Evolutionary conservation across 2,797 vertebrate genomes (phyloP).

Genomic region (Ispidina lecontei): DNA sequence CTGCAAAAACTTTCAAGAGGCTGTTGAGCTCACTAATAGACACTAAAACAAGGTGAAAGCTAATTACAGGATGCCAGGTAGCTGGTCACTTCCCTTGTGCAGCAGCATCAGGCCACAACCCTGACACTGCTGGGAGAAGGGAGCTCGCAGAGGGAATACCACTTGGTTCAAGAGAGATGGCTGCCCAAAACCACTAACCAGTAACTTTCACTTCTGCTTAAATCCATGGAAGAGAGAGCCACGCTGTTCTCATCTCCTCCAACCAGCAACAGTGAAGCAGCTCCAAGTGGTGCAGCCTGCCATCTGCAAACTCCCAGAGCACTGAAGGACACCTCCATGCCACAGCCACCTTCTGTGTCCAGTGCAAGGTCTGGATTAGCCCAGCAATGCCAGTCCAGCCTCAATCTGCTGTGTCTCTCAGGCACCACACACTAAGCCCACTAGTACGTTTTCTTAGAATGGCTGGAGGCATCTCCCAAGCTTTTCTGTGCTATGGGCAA

Average conservation of each 20-base stretch:
- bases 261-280: not conserved
- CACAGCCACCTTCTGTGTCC: not conserved
- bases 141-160: not conserved
- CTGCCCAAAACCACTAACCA: conserved; percentile 49
- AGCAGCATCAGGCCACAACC: not conserved
- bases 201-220: not conserved
- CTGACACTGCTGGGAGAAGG: not conserved
- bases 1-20: conserved; percentile 2
- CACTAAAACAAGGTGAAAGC: conserved; percentile 18
- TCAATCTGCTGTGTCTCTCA: not conserved
- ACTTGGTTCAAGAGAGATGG: not conserved
- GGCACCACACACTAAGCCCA: not conserved
- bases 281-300: not conserved
- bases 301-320: not conserved
- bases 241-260: not conserved
- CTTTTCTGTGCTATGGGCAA: not conserved
- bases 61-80: not conserved
- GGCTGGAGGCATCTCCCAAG: not conserved
- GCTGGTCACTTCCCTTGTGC: not conserved
- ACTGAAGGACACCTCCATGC: not conserved
- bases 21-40: not conserved
- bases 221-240: not conserved
- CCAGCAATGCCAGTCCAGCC: not conserved
- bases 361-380: not conserved
- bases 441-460: not conserved